A percentile compares a stretch with the other conserved stretches of the same genome.
These are phyloP conservation scores for Drosophila putrida DNA, from an alignment of 2,888 invertebrate genomes.

Conservation along the genomic window DNA sequence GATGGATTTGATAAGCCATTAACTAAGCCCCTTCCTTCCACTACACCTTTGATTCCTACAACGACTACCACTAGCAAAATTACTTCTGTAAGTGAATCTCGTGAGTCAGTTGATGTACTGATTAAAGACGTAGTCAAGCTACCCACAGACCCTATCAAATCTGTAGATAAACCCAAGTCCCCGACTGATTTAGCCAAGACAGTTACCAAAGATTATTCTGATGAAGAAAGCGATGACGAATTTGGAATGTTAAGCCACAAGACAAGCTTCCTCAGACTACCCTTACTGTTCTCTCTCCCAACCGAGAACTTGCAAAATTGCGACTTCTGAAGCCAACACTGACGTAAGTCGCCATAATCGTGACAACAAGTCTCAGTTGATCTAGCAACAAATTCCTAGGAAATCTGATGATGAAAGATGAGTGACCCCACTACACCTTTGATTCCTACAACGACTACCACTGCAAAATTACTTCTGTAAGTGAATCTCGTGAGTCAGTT, in stretches of 20 bases:
- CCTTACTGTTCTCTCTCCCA: too few species aligned
- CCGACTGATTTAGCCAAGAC: neutral
- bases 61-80: neutral
- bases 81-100: slow-evolving; percentile 2
- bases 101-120: neutral
- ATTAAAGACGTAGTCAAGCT: neutral
- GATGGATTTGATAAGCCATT: too few species aligned
- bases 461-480: neutral
- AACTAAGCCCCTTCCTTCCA: too few species aligned
- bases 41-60: neutral
- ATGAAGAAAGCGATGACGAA: too few species aligned
- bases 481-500: slow-evolving; percentile 2
- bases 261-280: too few species aligned
- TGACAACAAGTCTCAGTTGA: too few species aligned
- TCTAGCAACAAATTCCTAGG: neutral
- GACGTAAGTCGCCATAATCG: too few species aligned
- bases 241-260: neutral
- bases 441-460: neutral
- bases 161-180: slow-evolving; percentile 3
- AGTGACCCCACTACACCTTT: neutral
- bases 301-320: too few species aligned
- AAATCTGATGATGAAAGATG: slow-evolving; percentile 15
- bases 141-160: neutral
- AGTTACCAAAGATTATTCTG: too few species aligned
- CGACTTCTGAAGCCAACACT: too few species aligned